Percentiles rank a stretch among this genome's conserved stretches.
phyloP scores from a whole-genome alignment of 2,888 invertebrate genomes.

The Erpobdella octoculata region DNA sequence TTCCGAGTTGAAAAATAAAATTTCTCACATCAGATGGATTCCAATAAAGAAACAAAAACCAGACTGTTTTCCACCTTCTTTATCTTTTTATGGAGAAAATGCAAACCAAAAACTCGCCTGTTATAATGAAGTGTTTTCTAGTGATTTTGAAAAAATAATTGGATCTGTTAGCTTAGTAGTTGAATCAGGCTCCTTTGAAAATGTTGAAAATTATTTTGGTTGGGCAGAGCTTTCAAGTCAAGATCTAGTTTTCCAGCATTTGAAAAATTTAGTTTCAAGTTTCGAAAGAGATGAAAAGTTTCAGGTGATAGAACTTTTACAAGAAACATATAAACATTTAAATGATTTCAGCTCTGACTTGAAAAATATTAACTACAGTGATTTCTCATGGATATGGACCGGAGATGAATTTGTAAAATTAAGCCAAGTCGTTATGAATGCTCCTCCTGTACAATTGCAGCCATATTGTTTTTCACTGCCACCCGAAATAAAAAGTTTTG shows the following conservation, averaged over 20 bases:
- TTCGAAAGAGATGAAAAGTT: slow-evolving; percentile 14
- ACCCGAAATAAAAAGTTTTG: slow-evolving; percentile 31
- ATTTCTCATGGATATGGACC: slow-evolving; percentile 37
- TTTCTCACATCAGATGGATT: slow-evolving; percentile 14
- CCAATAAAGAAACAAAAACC: background rate
- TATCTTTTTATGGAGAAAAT: slow-evolving; percentile 5
- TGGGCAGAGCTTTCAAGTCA: slow-evolving; percentile 8
- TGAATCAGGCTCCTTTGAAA: background rate
- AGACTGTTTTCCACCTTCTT: slow-evolving; percentile 9
- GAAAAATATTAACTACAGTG: background rate
- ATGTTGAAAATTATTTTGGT: slow-evolving; percentile 17
- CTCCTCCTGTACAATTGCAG: slow-evolving; percentile 28
- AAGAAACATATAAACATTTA: slow-evolving; percentile 17
- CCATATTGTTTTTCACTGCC: slow-evolving; percentile 38
- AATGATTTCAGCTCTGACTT: background rate
- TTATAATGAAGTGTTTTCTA: slow-evolving; percentile 9
- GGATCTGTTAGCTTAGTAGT: slow-evolving; percentile 14
- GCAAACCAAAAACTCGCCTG: background rate
- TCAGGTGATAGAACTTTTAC: background rate
- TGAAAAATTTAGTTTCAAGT: background rate
- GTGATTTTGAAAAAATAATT: slow-evolving; percentile 15
- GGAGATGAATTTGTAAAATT: slow-evolving; percentile 36
- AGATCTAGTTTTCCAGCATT: slow-evolving; percentile 12
- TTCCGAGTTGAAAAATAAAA: background rate
- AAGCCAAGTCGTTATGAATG: slow-evolving; percentile 29